phyloP scores from a whole-genome alignment of 2,888 invertebrate species.

The Phania funesta region DNA sequence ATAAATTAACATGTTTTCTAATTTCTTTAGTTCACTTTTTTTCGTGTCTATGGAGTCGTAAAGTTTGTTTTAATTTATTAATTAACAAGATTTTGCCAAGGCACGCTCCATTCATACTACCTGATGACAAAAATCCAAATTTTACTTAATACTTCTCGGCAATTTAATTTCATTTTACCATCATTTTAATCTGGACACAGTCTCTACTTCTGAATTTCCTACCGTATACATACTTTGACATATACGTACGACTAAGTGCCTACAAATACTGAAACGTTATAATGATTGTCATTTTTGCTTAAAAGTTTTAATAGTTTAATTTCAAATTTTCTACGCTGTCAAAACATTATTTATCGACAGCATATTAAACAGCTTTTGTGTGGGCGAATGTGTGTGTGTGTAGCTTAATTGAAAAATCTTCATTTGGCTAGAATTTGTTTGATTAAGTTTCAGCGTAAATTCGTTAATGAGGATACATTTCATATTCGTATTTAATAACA shows the following conservation, averaged over 20 bases:
- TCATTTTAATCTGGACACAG: no score
- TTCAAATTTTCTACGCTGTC: conserved; percentile 25
- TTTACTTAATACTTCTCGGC: no score
- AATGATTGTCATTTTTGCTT: conserved; percentile 48
- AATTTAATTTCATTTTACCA: no score
- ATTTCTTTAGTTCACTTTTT: no score
- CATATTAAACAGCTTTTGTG: not conserved
- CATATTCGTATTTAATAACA: conserved; percentile 10
- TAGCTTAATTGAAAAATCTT: conserved; percentile 61
- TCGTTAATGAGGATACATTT: conserved; percentile 38
- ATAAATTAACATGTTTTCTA: no score
- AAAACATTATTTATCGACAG: conserved; percentile 17
- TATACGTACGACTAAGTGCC: not conserved
- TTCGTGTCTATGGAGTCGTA: no score
- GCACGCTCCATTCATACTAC: no score
- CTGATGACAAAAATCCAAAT: no score
- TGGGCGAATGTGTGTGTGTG: not conserved
- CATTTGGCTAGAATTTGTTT: conserved; percentile 52
- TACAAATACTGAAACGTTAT: conserved; percentile 25
- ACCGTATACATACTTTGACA: not conserved
- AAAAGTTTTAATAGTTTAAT: conserved; percentile 56
- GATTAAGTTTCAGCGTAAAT: conserved; percentile 9
- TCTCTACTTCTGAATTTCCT: not conserved
- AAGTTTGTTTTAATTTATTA: no score
- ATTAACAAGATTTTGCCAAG: no score